These are phyloP conservation scores for Boleophthalmus pectinirostris DNA, from an alignment of 2,113 vertebrate genomes.

Conservation along the genomic window DNA sequence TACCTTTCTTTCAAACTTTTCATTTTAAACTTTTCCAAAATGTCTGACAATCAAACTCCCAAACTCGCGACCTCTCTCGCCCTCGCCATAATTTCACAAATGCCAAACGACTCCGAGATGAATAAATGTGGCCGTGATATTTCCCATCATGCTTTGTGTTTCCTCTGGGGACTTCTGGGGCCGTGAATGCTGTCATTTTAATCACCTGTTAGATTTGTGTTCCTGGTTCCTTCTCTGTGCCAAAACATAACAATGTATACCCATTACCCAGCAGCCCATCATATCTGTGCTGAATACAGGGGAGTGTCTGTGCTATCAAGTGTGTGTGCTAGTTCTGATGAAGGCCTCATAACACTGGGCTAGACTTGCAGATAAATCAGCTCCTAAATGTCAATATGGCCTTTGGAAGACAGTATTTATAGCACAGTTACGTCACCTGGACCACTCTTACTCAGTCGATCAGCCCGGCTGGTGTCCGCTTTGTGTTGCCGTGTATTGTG, in stretches of 20 bases:
- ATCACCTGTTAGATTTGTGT: background rate
- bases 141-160: background rate
- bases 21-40: background rate
- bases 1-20: background rate
- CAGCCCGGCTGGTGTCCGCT: constrained; percentile 15
- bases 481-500: background rate
- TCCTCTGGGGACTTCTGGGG: background rate
- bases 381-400: constrained; percentile 67
- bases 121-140: background rate
- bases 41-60: background rate
- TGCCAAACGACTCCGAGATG: background rate
- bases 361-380: constrained; percentile 59
- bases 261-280: constrained; percentile 19
- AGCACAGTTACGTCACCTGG: constrained; percentile 36
- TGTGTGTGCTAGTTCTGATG: constrained; percentile 36
- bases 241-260: constrained; percentile 27
- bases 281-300: background rate
- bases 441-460: constrained; percentile 28
- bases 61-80: background rate
- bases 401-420: constrained; percentile 64
- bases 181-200: constrained; percentile 4
- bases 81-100: background rate
- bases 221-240: background rate
- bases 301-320: constrained; percentile 34
- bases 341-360: constrained; percentile 49